Evolutionary conservation across 1,140 invertebrate genomes (phyloP).

Genomic region (Pomacea maculata): DNA sequence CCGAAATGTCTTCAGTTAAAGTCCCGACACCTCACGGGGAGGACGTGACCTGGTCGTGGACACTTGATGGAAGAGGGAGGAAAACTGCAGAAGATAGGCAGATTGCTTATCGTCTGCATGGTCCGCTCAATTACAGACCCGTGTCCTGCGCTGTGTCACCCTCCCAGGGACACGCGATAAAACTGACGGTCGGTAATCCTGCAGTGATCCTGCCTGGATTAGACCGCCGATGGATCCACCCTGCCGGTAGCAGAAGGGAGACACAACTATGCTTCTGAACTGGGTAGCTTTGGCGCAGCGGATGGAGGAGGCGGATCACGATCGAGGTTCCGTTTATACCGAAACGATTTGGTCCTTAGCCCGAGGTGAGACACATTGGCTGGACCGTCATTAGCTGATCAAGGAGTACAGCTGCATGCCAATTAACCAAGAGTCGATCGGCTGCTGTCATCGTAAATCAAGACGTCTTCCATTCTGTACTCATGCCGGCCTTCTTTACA

Average conservation of each 20-base stretch:
- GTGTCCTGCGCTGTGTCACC: background rate
- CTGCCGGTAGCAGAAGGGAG: background rate
- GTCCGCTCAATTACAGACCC: conserved; percentile 15
- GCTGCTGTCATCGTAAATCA: conserved; percentile 14
- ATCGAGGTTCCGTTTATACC: background rate
- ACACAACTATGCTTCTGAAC: background rate
- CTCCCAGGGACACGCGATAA: conserved; percentile 1
- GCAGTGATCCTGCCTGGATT: background rate
- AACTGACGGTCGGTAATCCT: conserved; percentile 12
- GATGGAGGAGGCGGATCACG: background rate
- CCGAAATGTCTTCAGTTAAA: background rate
- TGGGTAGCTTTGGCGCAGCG: background rate
- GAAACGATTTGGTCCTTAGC: background rate
- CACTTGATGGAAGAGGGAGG: background rate
- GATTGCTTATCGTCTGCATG: conserved; percentile 9
- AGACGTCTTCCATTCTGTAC: background rate
- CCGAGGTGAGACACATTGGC: background rate
- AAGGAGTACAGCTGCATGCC: background rate
- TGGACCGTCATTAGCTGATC: conserved; percentile 10
- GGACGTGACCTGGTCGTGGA: background rate
- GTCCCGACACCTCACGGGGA: no score
- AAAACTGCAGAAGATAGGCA: background rate
- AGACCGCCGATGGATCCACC: conserved; percentile 12
- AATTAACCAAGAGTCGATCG: conserved; percentile 1
- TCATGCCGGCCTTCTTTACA: no score